Evolutionary conservation across 1,140 invertebrate genomes (phyloP).

Genomic region (Orussus abietinus): DNA sequence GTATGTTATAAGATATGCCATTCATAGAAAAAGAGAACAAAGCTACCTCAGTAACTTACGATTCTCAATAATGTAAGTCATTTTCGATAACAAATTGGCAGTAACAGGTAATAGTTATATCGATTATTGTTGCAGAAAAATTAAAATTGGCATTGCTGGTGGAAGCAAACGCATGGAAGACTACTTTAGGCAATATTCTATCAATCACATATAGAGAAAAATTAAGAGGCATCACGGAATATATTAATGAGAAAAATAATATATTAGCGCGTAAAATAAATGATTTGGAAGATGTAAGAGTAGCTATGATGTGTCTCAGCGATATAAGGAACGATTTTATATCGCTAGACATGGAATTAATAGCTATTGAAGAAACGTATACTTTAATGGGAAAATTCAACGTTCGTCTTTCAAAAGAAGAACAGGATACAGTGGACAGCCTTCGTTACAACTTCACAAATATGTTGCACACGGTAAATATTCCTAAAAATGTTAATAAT

Average conservation of each 20-base stretch:
- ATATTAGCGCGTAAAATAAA: slow-evolving; percentile 63
- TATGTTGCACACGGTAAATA: slow-evolving; percentile 69
- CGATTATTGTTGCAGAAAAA: slow-evolving; percentile 54
- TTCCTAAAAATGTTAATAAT: too few relatives aligned
- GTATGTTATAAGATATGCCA: too few relatives aligned
- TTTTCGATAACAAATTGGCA: too few relatives aligned
- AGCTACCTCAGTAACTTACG: too few relatives aligned
- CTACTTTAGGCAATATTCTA: slow-evolving; percentile 59
- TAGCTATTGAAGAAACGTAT: slow-evolving; percentile 77
- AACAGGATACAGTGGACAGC: slow-evolving; percentile 73
- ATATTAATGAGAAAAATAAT: slow-evolving; percentile 66
- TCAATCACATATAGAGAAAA: slow-evolving; percentile 61
- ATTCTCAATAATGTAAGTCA: too few relatives aligned
- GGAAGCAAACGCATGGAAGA: slow-evolving; percentile 73
- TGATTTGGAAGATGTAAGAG: slow-evolving; percentile 68
- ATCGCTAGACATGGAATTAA: slow-evolving; percentile 67
- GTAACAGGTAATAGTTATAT: too few relatives aligned
- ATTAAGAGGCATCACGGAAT: slow-evolving; percentile 62
- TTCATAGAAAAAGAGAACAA: too few relatives aligned
- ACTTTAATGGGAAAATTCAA: slow-evolving; percentile 67
- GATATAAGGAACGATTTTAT: slow-evolving; percentile 72
- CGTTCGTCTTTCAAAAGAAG: slow-evolving; percentile 70
- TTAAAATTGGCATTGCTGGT: slow-evolving; percentile 65
- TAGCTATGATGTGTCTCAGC: slow-evolving; percentile 72
- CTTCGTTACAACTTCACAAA: slow-evolving; percentile 73